phyloP scores from a whole-genome alignment of 2,113 vertebrate species.

The Dasyprocta punctata region DNA sequence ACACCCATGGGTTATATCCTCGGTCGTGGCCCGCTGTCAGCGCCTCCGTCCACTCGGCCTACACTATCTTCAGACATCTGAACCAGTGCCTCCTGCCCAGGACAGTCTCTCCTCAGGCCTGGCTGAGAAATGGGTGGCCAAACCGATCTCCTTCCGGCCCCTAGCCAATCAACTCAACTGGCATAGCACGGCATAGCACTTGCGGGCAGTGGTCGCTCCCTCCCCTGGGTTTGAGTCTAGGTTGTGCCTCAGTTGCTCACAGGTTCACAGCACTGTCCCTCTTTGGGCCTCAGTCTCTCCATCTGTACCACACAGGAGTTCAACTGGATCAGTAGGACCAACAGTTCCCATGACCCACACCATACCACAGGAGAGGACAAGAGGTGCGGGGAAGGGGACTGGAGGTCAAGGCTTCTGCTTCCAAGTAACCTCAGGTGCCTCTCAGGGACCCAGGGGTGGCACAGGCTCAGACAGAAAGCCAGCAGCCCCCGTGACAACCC shows the following conservation, averaged over 20 bases:
- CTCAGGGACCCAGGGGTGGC: not conserved
- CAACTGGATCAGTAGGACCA: not conserved
- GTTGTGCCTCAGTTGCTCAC: not conserved
- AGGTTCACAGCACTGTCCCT: not conserved
- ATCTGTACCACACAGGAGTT: not conserved
- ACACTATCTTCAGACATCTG: not conserved
- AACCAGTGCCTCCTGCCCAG: not conserved
- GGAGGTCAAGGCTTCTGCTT: not conserved
- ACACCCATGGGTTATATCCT: not conserved
- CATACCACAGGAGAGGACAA: too few species aligned
- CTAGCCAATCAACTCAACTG: not conserved
- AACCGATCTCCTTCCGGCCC: not conserved
- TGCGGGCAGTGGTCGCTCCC: not conserved
- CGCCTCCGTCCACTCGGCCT: not conserved
- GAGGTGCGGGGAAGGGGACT: not conserved
- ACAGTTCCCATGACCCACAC: not conserved
- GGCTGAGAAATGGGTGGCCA: not conserved
- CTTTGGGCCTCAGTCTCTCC: conserved; percentile 1
- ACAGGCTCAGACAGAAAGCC: not conserved
- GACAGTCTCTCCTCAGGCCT: not conserved
- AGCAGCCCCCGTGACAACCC: not conserved
- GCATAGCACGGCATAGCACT: not conserved
- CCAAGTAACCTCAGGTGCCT: not conserved
- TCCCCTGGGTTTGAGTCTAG: not conserved
- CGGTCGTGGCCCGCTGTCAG: not conserved